phyloP scores from a whole-genome alignment of 2,888 invertebrate genomes.

The Lasioglossum marginatum region DNA sequence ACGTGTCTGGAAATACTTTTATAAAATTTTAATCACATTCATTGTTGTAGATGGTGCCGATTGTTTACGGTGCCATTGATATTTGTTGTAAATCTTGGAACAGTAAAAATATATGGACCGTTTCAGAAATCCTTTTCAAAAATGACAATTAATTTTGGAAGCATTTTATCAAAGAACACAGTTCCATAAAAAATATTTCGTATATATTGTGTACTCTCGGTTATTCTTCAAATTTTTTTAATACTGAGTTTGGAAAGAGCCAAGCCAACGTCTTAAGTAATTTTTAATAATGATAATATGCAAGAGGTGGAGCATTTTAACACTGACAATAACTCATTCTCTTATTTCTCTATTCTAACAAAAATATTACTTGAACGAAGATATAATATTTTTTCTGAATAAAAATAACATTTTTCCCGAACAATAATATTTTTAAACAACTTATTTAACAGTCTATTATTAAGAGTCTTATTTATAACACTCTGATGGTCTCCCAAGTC shows the following conservation, averaged over 20 bases:
- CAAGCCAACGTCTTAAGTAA: conserved; percentile 74
- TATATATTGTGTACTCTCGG: conserved; percentile 62
- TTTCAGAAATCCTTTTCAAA: conserved; percentile 48
- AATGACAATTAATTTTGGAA: conserved; percentile 44
- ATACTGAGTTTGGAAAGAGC: conserved; percentile 80
- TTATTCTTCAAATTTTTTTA: conserved; percentile 66
- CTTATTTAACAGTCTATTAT: neutral
- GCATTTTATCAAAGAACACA: conserved; percentile 48
- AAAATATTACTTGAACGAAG: conserved; percentile 6
- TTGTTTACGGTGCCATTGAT: conserved; percentile 70
- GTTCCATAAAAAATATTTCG: conserved; percentile 59
- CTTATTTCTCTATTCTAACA: neutral
- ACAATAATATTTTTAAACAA: neutral
- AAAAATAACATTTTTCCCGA: neutral
- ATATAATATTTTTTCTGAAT: neutral
- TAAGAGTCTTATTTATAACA: neutral
- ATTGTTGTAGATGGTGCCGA: conserved; percentile 67
- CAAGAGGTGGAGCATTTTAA: conserved; percentile 31
- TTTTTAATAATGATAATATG: conserved; percentile 33
- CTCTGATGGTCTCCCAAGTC: neutral
- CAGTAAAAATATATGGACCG: conserved; percentile 69
- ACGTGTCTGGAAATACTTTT: conserved; percentile 67
- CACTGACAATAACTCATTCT: conserved; percentile 27
- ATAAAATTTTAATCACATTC: conserved; percentile 70
- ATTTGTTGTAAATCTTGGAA: conserved; percentile 61